phyloP scores from a whole-genome alignment of 2,888 invertebrate genomes.

The Pristionchus exspectatus region DNA sequence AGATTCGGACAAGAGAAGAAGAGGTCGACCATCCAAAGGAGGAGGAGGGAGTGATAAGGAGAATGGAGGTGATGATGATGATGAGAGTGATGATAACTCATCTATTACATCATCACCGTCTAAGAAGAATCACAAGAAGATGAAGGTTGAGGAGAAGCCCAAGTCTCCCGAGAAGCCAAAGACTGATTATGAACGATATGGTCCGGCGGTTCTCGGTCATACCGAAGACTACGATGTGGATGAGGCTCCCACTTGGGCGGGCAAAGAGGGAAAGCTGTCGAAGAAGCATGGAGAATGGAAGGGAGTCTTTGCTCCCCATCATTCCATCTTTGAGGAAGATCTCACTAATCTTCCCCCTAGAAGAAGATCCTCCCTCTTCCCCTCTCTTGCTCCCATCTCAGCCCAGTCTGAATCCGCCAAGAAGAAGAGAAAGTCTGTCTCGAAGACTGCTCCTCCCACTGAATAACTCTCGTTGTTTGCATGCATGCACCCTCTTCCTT shows the following conservation, averaged over 20 bases:
- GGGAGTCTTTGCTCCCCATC: constrained; percentile 24
- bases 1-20: background rate
- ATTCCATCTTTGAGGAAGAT: constrained; percentile 42
- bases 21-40: background rate
- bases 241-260: background rate
- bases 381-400: no score
- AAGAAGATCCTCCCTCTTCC: no score
- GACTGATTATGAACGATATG: background rate
- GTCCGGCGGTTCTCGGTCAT: background rate
- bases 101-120: background rate
- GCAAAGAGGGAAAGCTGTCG: background rate
- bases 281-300: background rate
- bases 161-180: background rate
- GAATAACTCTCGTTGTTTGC: no score
- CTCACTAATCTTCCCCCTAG: background rate
- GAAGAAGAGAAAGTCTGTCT: background rate
- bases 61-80: background rate
- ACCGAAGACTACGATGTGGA: background rate
- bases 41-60: background rate
- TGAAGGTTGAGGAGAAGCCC: background rate
- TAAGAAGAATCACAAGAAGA: background rate
- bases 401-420: background rate
- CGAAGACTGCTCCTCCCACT: background rate
- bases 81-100: background rate
- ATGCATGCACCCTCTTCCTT: background rate